Percentiles rank a stretch among this genome's conserved stretches.
phyloP scores from a whole-genome alignment of 1,140 invertebrate species.

The Hyphantria cunea region DNA sequence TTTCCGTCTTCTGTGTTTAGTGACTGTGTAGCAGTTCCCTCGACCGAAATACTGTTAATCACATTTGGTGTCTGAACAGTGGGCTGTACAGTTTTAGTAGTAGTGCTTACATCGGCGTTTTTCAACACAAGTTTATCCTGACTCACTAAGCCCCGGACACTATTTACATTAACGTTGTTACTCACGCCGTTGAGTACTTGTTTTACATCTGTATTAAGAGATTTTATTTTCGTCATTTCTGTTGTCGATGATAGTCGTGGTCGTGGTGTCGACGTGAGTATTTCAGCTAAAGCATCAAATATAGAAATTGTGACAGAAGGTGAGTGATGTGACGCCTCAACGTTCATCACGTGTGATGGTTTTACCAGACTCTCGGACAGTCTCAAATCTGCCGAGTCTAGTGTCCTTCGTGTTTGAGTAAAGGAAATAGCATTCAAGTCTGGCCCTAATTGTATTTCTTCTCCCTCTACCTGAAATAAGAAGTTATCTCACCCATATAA shows the following conservation, averaged over 20 bases:
- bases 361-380: conserved; percentile 75
- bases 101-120: conserved; percentile 67
- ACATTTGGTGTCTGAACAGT: conserved; percentile 74
- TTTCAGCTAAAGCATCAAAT: conserved; percentile 82
- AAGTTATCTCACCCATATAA: conserved; percentile 77
- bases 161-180: conserved; percentile 78
- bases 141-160: conserved; percentile 55
- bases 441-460: conserved; percentile 79
- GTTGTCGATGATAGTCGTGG: conserved; percentile 75
- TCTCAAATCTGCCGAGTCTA: conserved; percentile 75
- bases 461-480: conserved; percentile 81
- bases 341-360: conserved; percentile 76
- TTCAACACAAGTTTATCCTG: conserved; percentile 57
- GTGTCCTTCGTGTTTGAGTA: conserved; percentile 76
- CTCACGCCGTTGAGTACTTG: conserved; percentile 72
- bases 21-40: conserved; percentile 66
- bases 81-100: conserved; percentile 78
- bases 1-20: conserved; percentile 57
- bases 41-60: conserved; percentile 72
- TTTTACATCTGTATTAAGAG: conserved; percentile 59
- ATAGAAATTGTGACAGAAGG: conserved; percentile 82
- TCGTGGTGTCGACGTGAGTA: conserved; percentile 79
- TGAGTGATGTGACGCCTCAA: conserved; percentile 80
- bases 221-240: conserved; percentile 65
- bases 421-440: conserved; percentile 78